Evolutionary conservation across 1,140 invertebrate species (phyloP).

Genomic region (Pygmarrhopalites habei): DNA sequence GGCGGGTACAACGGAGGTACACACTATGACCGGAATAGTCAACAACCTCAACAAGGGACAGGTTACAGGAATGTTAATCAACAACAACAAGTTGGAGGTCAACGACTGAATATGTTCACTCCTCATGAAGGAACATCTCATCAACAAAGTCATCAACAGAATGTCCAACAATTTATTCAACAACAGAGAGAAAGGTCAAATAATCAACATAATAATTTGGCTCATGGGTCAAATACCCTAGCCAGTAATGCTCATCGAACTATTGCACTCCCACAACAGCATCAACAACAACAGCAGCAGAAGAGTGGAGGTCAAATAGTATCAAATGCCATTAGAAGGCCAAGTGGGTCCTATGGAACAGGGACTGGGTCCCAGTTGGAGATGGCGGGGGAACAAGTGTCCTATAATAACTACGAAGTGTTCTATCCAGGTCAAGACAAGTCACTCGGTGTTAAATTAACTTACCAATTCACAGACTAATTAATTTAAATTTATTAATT

Average conservation of each 20-base stretch:
- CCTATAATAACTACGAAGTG: slow-evolving; percentile 1
- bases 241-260: too few relatives aligned
- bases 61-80: not conserved
- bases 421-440: slow-evolving; percentile 28
- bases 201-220: not conserved
- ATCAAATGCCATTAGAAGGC: too few relatives aligned
- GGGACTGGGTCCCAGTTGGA: slow-evolving; percentile 14
- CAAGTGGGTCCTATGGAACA: too few relatives aligned
- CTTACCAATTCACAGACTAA: slow-evolving; percentile 13
- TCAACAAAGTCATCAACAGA: slow-evolving; percentile 17
- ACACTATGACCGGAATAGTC: not conserved
- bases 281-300: too few relatives aligned
- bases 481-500: not conserved
- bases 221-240: too few relatives aligned
- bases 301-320: too few relatives aligned
- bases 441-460: slow-evolving; percentile 22
- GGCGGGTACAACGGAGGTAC: not conserved
- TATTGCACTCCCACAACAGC: too few relatives aligned
- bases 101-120: slow-evolving; percentile 6
- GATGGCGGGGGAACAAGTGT: slow-evolving; percentile 10
- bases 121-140: not conserved
- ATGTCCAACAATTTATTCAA: slow-evolving; percentile 15
- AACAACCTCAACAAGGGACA: not conserved
- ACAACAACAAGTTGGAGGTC: not conserved
- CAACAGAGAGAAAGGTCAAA: not conserved